A percentile compares a stretch with the other conserved stretches of the same genome.
These are phyloP conservation scores for Drosophila repletoides DNA, from an alignment of 1,140 invertebrate genomes.

Conservation along the genomic window DNA sequence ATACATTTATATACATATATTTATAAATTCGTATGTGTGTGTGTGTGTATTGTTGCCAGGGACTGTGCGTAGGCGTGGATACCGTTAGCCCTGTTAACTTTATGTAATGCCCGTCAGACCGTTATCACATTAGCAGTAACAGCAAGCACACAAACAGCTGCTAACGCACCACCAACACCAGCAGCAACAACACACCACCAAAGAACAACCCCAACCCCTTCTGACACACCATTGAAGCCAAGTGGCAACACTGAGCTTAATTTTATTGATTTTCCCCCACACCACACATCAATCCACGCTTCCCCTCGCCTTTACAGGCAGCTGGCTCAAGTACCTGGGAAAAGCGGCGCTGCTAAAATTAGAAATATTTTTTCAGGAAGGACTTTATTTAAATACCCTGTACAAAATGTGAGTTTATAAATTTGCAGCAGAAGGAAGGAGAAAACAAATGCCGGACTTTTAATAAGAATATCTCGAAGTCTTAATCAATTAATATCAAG, in stretches of 20 bases:
- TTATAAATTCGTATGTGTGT: constrained; percentile 5
- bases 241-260: constrained; percentile 69
- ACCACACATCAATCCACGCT: too few relatives aligned
- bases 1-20: constrained; percentile 11
- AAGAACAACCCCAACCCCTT: constrained; percentile 3
- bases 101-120: constrained; percentile 57
- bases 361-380: constrained; percentile 43
- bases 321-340: constrained; percentile 34
- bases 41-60: constrained; percentile 23
- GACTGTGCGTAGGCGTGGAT: constrained; percentile 8
- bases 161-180: constrained; percentile 51
- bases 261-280: constrained; percentile 71
- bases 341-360: constrained; percentile 52
- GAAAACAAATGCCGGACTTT: too few relatives aligned
- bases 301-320: not conserved
- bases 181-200: constrained; percentile 31
- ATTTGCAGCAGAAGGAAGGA: too few relatives aligned
- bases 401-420: too few relatives aligned
- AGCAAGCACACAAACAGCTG: constrained; percentile 42
- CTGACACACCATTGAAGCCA: constrained; percentile 30
- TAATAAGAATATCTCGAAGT: too few relatives aligned
- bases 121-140: constrained; percentile 36
- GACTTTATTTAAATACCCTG: too few relatives aligned
- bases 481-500: too few relatives aligned
- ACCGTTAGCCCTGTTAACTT: constrained; percentile 36